These are phyloP conservation scores for Lampris megalopsis DNA, from an alignment of 2,113 vertebrate species.

Conservation along the genomic window DNA sequence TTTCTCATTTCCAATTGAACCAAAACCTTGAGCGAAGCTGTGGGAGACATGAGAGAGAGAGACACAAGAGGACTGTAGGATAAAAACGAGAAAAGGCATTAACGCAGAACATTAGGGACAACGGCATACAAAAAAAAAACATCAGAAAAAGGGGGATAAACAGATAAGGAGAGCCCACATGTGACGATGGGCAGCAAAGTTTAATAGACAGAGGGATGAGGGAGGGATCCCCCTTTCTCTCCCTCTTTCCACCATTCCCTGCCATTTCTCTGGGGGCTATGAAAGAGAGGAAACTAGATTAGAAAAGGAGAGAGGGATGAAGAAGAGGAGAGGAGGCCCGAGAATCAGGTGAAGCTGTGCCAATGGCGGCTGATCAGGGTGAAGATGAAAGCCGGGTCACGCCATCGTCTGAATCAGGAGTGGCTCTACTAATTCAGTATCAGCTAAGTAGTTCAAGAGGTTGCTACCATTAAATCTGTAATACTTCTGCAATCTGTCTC, in stretches of 20 bases:
- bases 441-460: slow-evolving; percentile 13
- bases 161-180: slow-evolving; percentile 63
- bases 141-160: slow-evolving; percentile 73
- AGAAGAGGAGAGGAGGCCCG: slow-evolving; percentile 37
- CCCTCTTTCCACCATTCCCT: slow-evolving; percentile 37
- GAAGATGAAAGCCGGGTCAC: slow-evolving; percentile 59
- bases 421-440: slow-evolving; percentile 48
- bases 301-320: slow-evolving; percentile 29
- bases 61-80: slow-evolving; percentile 47
- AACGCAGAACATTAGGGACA: slow-evolving; percentile 36
- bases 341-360: slow-evolving; percentile 43
- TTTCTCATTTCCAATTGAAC: slow-evolving; percentile 13
- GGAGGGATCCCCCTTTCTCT: slow-evolving; percentile 54
- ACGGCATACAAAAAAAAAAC: slow-evolving; percentile 1
- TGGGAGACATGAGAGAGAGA: slow-evolving; percentile 3
- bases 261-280: not conserved
- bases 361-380: slow-evolving; percentile 64
- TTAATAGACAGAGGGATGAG: slow-evolving; percentile 60
- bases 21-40: slow-evolving; percentile 51
- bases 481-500: no score
- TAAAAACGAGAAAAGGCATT: slow-evolving; percentile 67
- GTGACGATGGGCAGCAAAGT: slow-evolving; percentile 62
- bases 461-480: no score
- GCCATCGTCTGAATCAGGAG: slow-evolving; percentile 69
- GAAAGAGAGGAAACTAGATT: slow-evolving; percentile 16